A percentile compares a stretch with the other conserved stretches of the same genome.
Evolutionary conservation across 2,888 invertebrate species (phyloP).

Genomic region (Leptura quadrifasciata): DNA sequence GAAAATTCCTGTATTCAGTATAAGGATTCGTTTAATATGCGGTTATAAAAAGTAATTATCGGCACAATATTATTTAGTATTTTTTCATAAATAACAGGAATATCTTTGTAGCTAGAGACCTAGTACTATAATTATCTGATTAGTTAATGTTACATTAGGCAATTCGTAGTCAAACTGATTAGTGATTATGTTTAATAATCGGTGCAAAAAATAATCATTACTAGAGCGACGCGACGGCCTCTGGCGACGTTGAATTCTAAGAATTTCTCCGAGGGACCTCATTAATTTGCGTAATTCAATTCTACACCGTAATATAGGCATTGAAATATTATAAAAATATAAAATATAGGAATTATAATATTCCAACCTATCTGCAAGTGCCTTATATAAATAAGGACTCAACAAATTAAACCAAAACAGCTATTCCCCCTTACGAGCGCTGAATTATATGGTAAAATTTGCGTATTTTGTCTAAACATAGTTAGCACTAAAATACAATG

Average conservation of each 20-base stretch:
- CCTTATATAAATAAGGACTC: no score
- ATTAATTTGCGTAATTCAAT: conserved; percentile 1
- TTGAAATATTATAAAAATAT: no score
- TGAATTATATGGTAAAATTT: no score
- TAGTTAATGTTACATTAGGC: not conserved
- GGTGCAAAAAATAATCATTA: not conserved
- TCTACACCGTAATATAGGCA: not conserved
- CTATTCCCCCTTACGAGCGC: no score
- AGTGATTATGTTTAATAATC: not conserved
- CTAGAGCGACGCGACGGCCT: conserved; percentile 7
- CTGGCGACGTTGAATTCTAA: not conserved
- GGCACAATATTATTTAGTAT: not conserved
- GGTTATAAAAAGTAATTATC: not conserved
- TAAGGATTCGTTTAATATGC: no score
- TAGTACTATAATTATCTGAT: not conserved
- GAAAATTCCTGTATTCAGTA: no score
- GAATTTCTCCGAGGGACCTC: not conserved
- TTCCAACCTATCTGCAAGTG: no score
- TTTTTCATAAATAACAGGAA: not conserved
- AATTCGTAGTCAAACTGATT: not conserved
- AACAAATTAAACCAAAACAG: no score
- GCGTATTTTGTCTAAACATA: no score
- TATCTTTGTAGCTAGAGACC: not conserved
- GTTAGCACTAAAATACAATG: no score
- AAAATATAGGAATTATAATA: no score